A percentile compares a stretch with the other conserved stretches of the same genome.
These are phyloP conservation scores for Ceratitis capitata DNA, from an alignment of 1,140 invertebrate genomes.

Conservation along the genomic window DNA sequence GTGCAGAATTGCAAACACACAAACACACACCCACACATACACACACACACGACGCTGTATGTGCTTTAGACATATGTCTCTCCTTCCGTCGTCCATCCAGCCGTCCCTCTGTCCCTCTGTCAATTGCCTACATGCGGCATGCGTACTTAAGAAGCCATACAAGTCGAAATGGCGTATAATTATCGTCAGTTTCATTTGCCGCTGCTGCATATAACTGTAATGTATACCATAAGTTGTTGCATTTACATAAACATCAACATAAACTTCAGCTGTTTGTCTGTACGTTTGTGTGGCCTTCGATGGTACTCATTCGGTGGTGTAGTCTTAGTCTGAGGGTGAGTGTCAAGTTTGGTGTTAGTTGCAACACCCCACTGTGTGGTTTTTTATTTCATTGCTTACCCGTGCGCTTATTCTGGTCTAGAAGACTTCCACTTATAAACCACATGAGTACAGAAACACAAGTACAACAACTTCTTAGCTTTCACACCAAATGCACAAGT, in stretches of 20 bases:
- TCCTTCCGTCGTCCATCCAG: no score
- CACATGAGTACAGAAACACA: no score
- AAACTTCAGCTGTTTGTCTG: neutral
- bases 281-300: neutral
- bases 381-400: slow-evolving; percentile 23
- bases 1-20: neutral
- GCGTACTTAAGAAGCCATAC: slow-evolving; percentile 34
- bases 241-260: neutral
- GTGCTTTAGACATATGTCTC: no score
- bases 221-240: slow-evolving; percentile 30
- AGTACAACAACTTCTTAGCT: neutral
- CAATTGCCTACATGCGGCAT: neutral
- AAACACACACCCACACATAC: neutral
- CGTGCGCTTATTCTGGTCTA: slow-evolving; percentile 12
- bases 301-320: neutral
- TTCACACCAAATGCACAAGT: neutral
- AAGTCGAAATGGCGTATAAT: slow-evolving; percentile 19
- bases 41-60: neutral
- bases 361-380: slow-evolving; percentile 33
- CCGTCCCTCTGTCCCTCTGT: no score
- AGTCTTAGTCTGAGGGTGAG: no score
- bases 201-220: slow-evolving; percentile 3
- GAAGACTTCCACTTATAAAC: neutral
- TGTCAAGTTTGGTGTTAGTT: slow-evolving; percentile 27
- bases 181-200: neutral